Base-by-base conservation (phyloP, 2,113 vertebrate genomes). In the Puntigrus tetrazona region DNA sequence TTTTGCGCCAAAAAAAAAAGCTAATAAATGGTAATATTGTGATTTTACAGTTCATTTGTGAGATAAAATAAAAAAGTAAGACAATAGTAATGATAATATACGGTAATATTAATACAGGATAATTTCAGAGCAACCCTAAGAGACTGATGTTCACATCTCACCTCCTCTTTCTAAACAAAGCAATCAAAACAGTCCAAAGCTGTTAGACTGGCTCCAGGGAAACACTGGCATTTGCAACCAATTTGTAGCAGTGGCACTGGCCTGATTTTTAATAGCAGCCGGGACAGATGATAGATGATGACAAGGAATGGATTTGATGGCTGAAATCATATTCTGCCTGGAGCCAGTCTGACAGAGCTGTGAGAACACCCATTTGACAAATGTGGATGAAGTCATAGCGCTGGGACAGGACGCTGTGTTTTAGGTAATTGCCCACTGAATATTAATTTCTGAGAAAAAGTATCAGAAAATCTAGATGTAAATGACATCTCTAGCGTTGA, bases 141-240 rank as follows among this genome's bases (percentile, higher is more conserved):
- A 55, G 2, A 27, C 10, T 13, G 29, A 63, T 29, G n/a, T 63
- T n/a, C 22, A n/a, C 7, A n/a, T n/a, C 52, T 57, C 34, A 38
- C 13, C 34, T 78, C 55, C 74, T 52, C 38, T 85, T 41, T 55
- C 31, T 22, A 70, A 86, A 72, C 63, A 65, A 73, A 50, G 50
- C 20, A 57, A 81, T 41, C 43, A 83, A 41, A 75, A 27, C 74
- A 76, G 45, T 36, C 18, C 45, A 43, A 20, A 81, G 82, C 85
- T 85, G 22, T 70, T 63, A 50, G 16, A 69, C 67, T 78, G 55
- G 85, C 87, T 91, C 87, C 61, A 27, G 59, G 80, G 69, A 80
- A 88, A 86, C 73, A 41, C 83, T 90, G 88, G 83, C 91, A 88
- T 89, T 87, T 85, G 78, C 18, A 59, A 63, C 45, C 74, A 85